These are phyloP conservation scores for Eospalax fontanierii DNA, from an alignment of 2,797 vertebrate genomes.

Conservation along the genomic window DNA sequence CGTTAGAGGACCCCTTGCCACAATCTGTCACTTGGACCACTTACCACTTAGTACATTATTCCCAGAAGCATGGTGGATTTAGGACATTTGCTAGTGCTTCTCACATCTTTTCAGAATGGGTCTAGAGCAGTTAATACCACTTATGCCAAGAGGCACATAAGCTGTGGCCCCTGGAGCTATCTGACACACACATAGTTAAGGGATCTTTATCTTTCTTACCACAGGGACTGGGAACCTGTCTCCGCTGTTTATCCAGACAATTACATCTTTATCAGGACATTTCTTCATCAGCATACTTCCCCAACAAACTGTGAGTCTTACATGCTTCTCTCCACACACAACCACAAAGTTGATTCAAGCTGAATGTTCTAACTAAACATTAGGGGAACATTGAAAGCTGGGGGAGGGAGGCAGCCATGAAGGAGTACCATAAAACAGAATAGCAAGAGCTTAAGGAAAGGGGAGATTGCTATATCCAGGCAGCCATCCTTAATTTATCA, in stretches of 20 bases:
- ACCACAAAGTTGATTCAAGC: not conserved
- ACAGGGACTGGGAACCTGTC: not conserved
- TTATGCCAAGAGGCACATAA: not conserved
- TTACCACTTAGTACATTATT: conserved; percentile 8
- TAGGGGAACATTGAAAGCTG: not conserved
- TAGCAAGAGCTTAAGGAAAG: not conserved
- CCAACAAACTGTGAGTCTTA: not conserved
- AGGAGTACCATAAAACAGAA: not conserved
- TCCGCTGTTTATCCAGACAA: conserved; percentile 48
- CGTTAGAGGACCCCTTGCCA: conserved; percentile 37
- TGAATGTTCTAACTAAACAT: conserved; percentile 61
- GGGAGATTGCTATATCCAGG: not conserved
- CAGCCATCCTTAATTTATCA: not conserved
- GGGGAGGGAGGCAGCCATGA: not conserved
- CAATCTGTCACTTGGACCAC: not conserved
- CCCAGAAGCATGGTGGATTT: not conserved
- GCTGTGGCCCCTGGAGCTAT: not conserved
- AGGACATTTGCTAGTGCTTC: conserved; percentile 23
- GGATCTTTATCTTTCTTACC: not conserved
- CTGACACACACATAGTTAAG: conserved; percentile 33
- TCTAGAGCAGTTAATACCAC: not conserved
- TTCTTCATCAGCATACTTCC: conserved; percentile 5
- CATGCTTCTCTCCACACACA: not conserved
- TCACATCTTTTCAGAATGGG: not conserved
- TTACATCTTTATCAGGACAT: conserved; percentile 5